Conservation (phyloP, 2,113 vertebrate genomes). For the Struthidea cinerea region DNA sequence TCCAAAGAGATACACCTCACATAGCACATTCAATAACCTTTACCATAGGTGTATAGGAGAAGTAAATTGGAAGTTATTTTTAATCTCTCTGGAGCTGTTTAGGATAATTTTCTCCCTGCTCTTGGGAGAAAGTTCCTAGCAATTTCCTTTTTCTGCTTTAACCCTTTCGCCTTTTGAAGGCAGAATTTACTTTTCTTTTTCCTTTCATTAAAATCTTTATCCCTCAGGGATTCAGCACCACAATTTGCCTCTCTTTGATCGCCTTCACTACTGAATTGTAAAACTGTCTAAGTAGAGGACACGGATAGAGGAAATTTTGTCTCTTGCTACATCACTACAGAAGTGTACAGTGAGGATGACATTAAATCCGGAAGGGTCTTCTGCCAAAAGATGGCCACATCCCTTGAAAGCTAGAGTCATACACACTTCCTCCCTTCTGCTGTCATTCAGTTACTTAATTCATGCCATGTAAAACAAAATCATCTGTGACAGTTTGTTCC, state of each 20-base stretch:
- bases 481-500: neutral
- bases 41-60: neutral
- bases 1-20: neutral
- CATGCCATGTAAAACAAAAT: neutral
- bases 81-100: slow-evolving; percentile 3
- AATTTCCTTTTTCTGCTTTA: neutral
- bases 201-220: neutral
- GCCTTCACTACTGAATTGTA: neutral
- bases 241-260: neutral
- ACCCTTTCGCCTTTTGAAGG: neutral
- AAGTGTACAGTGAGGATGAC: neutral
- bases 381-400: neutral
- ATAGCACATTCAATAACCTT: neutral
- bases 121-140: neutral
- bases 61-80: slow-evolving; percentile 42
- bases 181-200: neutral
- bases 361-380: neutral
- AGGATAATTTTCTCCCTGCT: neutral
- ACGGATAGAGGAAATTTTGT: neutral
- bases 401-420: neutral
- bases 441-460: neutral
- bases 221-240: neutral
- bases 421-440: neutral
- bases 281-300: neutral
- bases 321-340: neutral